phyloP scores from a whole-genome alignment of 2,113 vertebrate species.

The Sinocyclocheilus anshuiensis region DNA sequence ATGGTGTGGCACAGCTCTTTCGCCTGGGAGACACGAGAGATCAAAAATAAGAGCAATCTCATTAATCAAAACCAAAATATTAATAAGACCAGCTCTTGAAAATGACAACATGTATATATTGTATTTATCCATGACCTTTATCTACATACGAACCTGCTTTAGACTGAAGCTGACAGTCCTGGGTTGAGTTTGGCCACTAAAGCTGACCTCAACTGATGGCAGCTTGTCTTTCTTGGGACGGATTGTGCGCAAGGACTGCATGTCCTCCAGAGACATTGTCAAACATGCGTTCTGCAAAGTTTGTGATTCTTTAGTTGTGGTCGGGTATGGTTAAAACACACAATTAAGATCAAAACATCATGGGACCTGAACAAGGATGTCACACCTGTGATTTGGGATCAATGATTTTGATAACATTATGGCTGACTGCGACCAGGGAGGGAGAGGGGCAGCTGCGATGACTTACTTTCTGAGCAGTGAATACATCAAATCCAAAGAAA shows the following conservation, averaged over 20 bases:
- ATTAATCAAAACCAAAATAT: too few relatives aligned
- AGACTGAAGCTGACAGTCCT: constrained; percentile 78
- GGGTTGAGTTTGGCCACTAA: constrained; percentile 64
- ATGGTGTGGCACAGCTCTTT: constrained; percentile 83
- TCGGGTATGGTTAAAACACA: neutral
- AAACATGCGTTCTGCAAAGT: constrained; percentile 64
- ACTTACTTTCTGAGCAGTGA: constrained; percentile 77
- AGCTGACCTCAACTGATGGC: constrained; percentile 78
- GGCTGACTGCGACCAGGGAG: constrained; percentile 78
- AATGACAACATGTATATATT: neutral
- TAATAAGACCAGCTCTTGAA: neutral
- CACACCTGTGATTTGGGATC: constrained; percentile 81
- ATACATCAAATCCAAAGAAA: constrained; percentile 83
- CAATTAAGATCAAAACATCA: neutral
- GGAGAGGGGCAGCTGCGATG: constrained; percentile 69
- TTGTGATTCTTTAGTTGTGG: neutral
- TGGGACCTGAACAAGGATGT: neutral
- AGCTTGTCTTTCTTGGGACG: constrained; percentile 65
- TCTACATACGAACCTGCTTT: constrained; percentile 76
- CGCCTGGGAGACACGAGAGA: constrained; percentile 71
- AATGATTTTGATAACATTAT: constrained; percentile 76
- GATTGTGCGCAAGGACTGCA: constrained; percentile 78
- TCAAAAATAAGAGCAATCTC: neutral
- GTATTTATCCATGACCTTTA: too few relatives aligned
- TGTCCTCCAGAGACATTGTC: constrained; percentile 71